phyloP scores from a whole-genome alignment of 2,888 invertebrate species.

The Pyralis farinalis region DNA sequence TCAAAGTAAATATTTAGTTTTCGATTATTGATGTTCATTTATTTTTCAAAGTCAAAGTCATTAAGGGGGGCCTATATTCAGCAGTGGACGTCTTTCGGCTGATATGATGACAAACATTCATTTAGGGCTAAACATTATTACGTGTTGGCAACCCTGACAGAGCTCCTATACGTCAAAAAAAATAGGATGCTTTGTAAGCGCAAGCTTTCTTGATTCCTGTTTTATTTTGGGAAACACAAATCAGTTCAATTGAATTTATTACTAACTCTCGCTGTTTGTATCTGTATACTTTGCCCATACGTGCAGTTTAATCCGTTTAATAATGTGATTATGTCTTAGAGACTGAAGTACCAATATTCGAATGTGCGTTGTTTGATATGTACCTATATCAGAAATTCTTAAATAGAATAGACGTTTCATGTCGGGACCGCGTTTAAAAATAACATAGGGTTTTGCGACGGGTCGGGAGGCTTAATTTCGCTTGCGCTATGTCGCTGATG shows the following conservation, averaged over 20 bases:
- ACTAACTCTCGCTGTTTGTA: slow-evolving; percentile 19
- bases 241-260: slow-evolving; percentile 29
- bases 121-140: too few species aligned
- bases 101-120: too few species aligned
- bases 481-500: slow-evolving; percentile 44
- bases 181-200: slow-evolving; percentile 20
- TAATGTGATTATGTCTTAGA: slow-evolving; percentile 27
- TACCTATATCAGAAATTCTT: slow-evolving; percentile 66
- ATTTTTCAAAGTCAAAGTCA: too few species aligned
- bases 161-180: slow-evolving; percentile 28
- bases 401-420: slow-evolving; percentile 74
- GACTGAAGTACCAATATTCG: slow-evolving; percentile 25
- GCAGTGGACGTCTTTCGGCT: too few species aligned
- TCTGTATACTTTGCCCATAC: too few species aligned
- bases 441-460: slow-evolving; percentile 67
- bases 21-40: too few species aligned
- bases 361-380: slow-evolving; percentile 70
- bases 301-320: too few species aligned
- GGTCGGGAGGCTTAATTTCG: slow-evolving; percentile 51
- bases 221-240: slow-evolving; percentile 40
- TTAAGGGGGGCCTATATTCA: too few species aligned
- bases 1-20: too few species aligned
- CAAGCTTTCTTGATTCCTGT: slow-evolving; percentile 20
- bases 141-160: too few species aligned
- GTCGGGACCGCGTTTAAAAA: slow-evolving; percentile 75